phyloP scores from a whole-genome alignment of 2,888 invertebrate species.

The Parapristionchus giblindavisi region DNA sequence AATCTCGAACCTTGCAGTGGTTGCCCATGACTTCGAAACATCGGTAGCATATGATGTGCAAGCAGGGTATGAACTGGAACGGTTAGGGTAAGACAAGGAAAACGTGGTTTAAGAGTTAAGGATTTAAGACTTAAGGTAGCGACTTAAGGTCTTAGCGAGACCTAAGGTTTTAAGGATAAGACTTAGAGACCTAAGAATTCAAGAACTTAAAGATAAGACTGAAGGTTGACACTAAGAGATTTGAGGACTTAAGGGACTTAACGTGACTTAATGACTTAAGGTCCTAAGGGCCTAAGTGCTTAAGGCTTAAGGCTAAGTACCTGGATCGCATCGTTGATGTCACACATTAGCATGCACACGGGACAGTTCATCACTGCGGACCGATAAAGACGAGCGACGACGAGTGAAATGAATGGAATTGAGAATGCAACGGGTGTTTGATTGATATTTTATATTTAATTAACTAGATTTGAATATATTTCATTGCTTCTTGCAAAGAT shows the following conservation, averaged over 20 bases:
- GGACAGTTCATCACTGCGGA: not conserved
- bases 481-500: not conserved
- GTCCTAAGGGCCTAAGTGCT: not conserved
- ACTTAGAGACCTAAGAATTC: no score
- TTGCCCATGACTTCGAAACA: slow-evolving; percentile 29
- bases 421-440: not conserved
- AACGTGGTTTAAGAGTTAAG: not conserved
- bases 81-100: not conserved
- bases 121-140: not conserved
- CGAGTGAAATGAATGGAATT: not conserved
- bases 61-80: slow-evolving; percentile 29
- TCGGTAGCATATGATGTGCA: slow-evolving; percentile 23
- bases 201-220: no score
- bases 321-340: not conserved
- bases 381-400: not conserved
- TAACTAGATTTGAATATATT: not conserved
- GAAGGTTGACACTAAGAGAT: no score
- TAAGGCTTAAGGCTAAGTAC: not conserved
- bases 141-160: no score
- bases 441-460: not conserved
- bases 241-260: no score
- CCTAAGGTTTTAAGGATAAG: no score
- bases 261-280: no score
- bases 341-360: not conserved
- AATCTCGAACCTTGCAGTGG: slow-evolving; percentile 2